Conservation (phyloP, 2,888 invertebrate species). For the Athalia circularis region DNA sequence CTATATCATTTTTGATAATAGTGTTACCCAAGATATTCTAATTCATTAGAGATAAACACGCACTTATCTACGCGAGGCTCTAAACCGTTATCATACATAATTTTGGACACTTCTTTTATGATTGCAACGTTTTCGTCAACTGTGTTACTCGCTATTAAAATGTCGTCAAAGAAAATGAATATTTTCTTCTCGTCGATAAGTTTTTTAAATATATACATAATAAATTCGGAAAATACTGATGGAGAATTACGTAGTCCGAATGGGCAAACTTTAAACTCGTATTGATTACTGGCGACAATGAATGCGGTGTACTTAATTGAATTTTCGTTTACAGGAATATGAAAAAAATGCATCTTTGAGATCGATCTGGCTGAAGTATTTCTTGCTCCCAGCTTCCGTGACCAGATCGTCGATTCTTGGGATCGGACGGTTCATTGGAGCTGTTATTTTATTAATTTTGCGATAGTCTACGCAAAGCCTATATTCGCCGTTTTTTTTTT, state of each 20-base stretch:
- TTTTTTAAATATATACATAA: slow-evolving; percentile 32
- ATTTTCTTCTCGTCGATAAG: slow-evolving; percentile 28
- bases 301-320: slow-evolving; percentile 49
- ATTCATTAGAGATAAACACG: slow-evolving; percentile 31
- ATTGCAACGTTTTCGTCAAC: slow-evolving; percentile 24
- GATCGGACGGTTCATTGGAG: neutral
- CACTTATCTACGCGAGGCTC: slow-evolving; percentile 35
- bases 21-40: too few species aligned
- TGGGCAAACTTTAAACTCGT: slow-evolving; percentile 42
- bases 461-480: slow-evolving; percentile 58
- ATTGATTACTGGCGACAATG: slow-evolving; percentile 37
- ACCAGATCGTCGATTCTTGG: slow-evolving; percentile 19
- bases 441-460: slow-evolving; percentile 42
- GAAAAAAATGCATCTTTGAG: slow-evolving; percentile 48
- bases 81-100: slow-evolving; percentile 13
- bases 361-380: slow-evolving; percentile 41
- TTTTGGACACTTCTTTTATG: neutral
- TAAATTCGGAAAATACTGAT: slow-evolving; percentile 37
- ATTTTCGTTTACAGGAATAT: slow-evolving; percentile 39
- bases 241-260: slow-evolving; percentile 48
- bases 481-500: slow-evolving; percentile 50
- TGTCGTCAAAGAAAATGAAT: slow-evolving; percentile 48
- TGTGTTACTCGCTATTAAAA: slow-evolving; percentile 36
- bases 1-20: too few species aligned
- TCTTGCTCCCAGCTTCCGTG: neutral